Conservation (phyloP, 2,888 invertebrate genomes). For the Drosophila mimetica region DNA sequence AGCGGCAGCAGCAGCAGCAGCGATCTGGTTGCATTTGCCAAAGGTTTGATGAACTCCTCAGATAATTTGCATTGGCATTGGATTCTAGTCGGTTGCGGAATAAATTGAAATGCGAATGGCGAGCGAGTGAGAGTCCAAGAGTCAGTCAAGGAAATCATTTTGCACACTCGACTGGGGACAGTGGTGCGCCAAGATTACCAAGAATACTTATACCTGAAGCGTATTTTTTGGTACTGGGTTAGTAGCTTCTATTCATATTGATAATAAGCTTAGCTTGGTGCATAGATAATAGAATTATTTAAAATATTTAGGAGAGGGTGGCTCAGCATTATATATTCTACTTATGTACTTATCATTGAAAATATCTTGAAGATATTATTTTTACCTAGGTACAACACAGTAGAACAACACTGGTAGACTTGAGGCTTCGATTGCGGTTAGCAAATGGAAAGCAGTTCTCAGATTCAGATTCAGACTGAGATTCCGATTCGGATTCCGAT, state of each 20-base stretch:
- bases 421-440: constrained; percentile 53
- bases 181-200: neutral
- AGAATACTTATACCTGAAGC: neutral
- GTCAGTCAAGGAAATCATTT: constrained; percentile 60
- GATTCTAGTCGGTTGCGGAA: constrained; percentile 36
- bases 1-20: too few species aligned
- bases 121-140: constrained; percentile 34
- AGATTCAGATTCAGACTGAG: constrained; percentile 4
- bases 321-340: too few species aligned
- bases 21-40: constrained; percentile 18
- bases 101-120: constrained; percentile 57
- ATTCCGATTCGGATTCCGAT: constrained; percentile 14
- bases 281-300: too few species aligned
- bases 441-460: constrained; percentile 35
- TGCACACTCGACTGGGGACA: constrained; percentile 68
- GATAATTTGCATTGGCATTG: constrained; percentile 63
- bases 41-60: constrained; percentile 60
- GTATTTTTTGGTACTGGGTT: neutral
- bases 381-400: neutral
- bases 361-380: too few species aligned
- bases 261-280: too few species aligned
- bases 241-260: too few species aligned
- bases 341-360: too few species aligned
- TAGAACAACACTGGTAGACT: neutral
- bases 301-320: too few species aligned